Percentiles rank a stretch among this genome's conserved stretches.
Evolutionary conservation across 2,797 vertebrate species (phyloP).

Genomic region (Muscicapa comitata): DNA sequence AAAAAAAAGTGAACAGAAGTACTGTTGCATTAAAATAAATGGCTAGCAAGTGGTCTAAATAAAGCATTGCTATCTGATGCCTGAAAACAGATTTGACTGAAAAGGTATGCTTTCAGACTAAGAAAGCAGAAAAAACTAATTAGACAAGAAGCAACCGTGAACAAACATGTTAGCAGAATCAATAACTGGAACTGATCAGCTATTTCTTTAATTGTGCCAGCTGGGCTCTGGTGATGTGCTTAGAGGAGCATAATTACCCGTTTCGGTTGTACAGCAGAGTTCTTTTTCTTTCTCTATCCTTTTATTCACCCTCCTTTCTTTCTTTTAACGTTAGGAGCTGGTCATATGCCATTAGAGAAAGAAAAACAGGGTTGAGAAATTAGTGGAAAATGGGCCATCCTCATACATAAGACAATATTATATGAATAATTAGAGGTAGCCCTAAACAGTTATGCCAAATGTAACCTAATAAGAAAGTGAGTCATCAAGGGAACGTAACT

Average conservation of each 20-base stretch:
- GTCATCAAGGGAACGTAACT: conserved; percentile 68
- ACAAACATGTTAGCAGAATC: conserved; percentile 84
- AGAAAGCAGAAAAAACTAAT: conserved; percentile 81
- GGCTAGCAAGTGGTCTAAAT: conserved; percentile 50
- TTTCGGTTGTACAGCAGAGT: conserved; percentile 61
- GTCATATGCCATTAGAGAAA: conserved; percentile 68
- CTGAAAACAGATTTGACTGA: conserved; percentile 73
- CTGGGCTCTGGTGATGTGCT: conserved; percentile 71
- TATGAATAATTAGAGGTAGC: conserved; percentile 61
- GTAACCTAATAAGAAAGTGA: conserved; percentile 68
- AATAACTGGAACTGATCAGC: conserved; percentile 85
- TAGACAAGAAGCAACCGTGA: conserved; percentile 81
- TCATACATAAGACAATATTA: conserved; percentile 52
- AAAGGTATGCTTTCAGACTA: conserved; percentile 77
- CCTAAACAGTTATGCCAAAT: conserved; percentile 35
- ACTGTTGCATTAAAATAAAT: conserved; percentile 50
- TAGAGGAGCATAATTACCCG: conserved; percentile 74
- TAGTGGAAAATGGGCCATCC: conserved; percentile 49
- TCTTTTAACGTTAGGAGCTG: conserved; percentile 53
- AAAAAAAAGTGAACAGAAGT: conserved; percentile 50
- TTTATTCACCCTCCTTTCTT: conserved; percentile 34
- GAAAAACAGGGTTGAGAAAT: conserved; percentile 62
- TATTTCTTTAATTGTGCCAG: conserved; percentile 83
- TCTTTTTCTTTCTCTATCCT: conserved; percentile 35
- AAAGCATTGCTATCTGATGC: conserved; percentile 63